phyloP scores from a whole-genome alignment of 2,797 vertebrate species.

The Peromyscus eremicus region DNA sequence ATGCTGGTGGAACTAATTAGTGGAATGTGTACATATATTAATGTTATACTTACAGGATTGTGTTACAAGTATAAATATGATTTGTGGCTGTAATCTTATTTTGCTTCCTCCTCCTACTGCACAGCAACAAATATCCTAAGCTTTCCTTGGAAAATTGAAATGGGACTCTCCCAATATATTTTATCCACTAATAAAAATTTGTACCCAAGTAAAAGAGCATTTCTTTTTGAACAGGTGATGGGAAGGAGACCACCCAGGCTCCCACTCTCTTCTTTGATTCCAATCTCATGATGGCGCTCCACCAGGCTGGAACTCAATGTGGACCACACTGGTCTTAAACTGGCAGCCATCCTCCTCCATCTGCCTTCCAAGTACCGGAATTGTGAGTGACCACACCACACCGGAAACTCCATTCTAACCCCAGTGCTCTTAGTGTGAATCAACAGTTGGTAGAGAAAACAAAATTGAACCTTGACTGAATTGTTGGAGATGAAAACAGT shows the following conservation, averaged over 20 bases:
- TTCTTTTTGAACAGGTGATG: not conserved
- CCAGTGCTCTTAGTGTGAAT: not conserved
- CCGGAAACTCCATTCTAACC: slow-evolving; percentile 28
- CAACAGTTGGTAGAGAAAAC: slow-evolving; percentile 39
- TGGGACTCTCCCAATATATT: not conserved
- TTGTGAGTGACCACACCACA: not conserved
- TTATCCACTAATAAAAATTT: slow-evolving; percentile 32
- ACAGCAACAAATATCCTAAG: not conserved
- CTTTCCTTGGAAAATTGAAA: not conserved
- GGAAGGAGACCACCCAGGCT: not conserved
- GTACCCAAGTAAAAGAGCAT: not conserved
- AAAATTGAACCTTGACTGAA: not conserved
- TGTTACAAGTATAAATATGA: not conserved
- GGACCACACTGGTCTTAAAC: not conserved
- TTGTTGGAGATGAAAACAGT: not conserved
- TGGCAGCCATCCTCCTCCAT: not conserved
- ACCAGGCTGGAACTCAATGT: too few species aligned
- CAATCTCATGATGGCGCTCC: not conserved
- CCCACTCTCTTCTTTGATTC: not conserved
- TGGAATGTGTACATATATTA: not conserved
- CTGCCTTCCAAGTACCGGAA: not conserved
- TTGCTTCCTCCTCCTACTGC: not conserved
- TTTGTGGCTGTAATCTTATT: not conserved
- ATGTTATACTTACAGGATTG: not conserved
- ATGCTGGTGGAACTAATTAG: not conserved